Percentiles rank a stretch among this genome's conserved stretches.
phyloP scores from a whole-genome alignment of 2,113 vertebrate species.

The Xyrauchen texanus region DNA sequence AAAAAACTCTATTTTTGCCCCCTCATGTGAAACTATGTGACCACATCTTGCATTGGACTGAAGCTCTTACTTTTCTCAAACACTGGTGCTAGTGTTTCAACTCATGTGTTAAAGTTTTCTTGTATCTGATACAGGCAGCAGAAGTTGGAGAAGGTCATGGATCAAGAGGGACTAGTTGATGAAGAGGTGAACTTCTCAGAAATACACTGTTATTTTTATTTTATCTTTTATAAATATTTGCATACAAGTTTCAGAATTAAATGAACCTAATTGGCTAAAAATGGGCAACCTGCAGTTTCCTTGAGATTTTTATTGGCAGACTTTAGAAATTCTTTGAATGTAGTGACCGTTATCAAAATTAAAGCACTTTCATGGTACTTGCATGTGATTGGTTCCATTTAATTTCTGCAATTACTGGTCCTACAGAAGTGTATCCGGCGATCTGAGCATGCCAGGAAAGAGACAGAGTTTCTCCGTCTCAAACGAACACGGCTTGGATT shows the following conservation, averaged over 20 bases:
- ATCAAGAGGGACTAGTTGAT: conserved; percentile 94
- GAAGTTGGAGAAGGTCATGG: conserved; percentile 98
- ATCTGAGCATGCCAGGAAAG: conserved; percentile 76
- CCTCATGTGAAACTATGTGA: not conserved
- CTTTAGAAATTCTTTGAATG: not conserved
- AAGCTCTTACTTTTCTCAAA: not conserved
- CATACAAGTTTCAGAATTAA: too few relatives aligned
- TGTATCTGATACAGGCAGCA: conserved; percentile 81
- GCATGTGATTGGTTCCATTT: not conserved
- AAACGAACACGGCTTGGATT: conserved; percentile 76
- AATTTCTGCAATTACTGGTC: conserved; percentile 16
- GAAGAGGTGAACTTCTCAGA: conserved; percentile 84
- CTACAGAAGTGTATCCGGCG: conserved; percentile 72
- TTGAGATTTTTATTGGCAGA: too few relatives aligned
- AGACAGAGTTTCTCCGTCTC: conserved; percentile 76
- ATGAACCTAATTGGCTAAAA: too few relatives aligned
- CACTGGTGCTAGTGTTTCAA: conserved; percentile 1
- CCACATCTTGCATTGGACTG: conserved; percentile 7
- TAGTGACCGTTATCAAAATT: not conserved
- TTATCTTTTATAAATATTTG: too few relatives aligned
- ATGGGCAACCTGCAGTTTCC: too few relatives aligned
- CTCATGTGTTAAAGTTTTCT: not conserved
- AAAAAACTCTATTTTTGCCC: not conserved
- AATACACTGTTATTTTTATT: not conserved
- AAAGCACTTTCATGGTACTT: not conserved